phyloP scores from a whole-genome alignment of 2,797 vertebrate species.

The Paratrypauchen microcephalus region DNA sequence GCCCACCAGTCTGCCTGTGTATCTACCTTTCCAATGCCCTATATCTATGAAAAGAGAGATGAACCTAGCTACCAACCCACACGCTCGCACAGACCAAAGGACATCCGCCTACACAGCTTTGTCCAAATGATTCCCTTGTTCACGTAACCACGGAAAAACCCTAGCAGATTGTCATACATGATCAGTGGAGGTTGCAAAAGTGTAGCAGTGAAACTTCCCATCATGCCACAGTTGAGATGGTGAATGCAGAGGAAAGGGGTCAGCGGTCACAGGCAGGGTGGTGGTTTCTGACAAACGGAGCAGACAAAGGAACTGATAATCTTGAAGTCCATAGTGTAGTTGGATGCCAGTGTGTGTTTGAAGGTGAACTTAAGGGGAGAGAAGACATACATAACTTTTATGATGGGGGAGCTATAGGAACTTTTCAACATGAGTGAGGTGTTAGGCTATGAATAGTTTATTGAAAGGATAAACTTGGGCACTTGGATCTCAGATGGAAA shows the following conservation, averaged over 20 bases:
- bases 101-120: conserved; percentile 75
- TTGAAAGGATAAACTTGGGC: not conserved
- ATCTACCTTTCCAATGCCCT: conserved; percentile 70
- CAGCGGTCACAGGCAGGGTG: conserved; percentile 40
- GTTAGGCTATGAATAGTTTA: not conserved
- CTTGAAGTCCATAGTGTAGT: conserved; percentile 3
- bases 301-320: conserved; percentile 47
- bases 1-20: conserved; percentile 80
- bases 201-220: conserved; percentile 65
- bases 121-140: conserved; percentile 76
- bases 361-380: conserved; percentile 51
- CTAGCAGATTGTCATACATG: conserved; percentile 66
- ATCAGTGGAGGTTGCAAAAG: conserved; percentile 62
- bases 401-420: conserved; percentile 44
- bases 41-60: conserved; percentile 71
- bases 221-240: conserved; percentile 36
- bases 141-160: conserved; percentile 63
- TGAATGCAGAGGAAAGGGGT: conserved; percentile 26
- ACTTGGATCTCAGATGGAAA: not conserved
- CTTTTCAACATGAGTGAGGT: conserved; percentile 26
- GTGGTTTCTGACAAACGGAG: conserved; percentile 51
- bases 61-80: conserved; percentile 72
- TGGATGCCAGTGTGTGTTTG: conserved; percentile 29
- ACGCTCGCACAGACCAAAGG: conserved; percentile 73
- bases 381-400: conserved; percentile 35